Percentiles rank a stretch among this genome's conserved stretches.
Conservation (phyloP, 2,797 vertebrate species). For the Jordanella pulchra region DNA sequence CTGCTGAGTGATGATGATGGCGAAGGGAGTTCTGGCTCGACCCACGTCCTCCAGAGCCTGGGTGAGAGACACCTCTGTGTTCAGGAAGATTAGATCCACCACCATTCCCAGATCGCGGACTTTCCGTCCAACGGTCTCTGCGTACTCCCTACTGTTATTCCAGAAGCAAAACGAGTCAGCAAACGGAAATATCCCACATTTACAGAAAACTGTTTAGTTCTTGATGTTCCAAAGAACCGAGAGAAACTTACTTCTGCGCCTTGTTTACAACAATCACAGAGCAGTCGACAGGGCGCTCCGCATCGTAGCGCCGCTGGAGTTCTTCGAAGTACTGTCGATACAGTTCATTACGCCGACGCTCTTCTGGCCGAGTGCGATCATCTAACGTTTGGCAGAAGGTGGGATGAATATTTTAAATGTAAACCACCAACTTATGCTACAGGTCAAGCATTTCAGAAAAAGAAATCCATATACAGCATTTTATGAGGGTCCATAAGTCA, state of each 20-base stretch:
- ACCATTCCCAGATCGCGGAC: slow-evolving; percentile 97
- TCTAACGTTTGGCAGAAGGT: not conserved
- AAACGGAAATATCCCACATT: slow-evolving; percentile 54
- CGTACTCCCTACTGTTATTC: slow-evolving; percentile 88
- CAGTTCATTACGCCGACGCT: slow-evolving; percentile 90
- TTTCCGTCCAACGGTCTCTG: slow-evolving; percentile 94
- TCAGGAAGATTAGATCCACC: slow-evolving; percentile 98
- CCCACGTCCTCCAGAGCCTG: slow-evolving; percentile 97
- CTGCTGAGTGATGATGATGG: slow-evolving; percentile 97
- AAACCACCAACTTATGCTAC: not conserved
- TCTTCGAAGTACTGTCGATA: slow-evolving; percentile 97
- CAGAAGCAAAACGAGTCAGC: slow-evolving; percentile 32
- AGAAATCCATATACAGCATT: too few species aligned
- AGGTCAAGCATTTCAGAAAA: not conserved
- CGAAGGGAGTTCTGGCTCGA: slow-evolving; percentile 94
- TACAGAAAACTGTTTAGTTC: accelerated
- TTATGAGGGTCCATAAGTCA: too few species aligned
- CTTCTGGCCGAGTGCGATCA: slow-evolving; percentile 87
- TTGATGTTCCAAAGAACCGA: not conserved
- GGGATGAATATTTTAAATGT: not conserved
- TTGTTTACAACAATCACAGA: slow-evolving; percentile 98
- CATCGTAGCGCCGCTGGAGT: slow-evolving; percentile 92
- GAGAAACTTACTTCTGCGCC: slow-evolving; percentile 89
- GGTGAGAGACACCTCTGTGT: slow-evolving; percentile 95
- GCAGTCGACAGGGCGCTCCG: slow-evolving; percentile 94